Evolutionary conservation across 2,888 invertebrate species (phyloP).

Genomic region (Eudemis profundana): DNA sequence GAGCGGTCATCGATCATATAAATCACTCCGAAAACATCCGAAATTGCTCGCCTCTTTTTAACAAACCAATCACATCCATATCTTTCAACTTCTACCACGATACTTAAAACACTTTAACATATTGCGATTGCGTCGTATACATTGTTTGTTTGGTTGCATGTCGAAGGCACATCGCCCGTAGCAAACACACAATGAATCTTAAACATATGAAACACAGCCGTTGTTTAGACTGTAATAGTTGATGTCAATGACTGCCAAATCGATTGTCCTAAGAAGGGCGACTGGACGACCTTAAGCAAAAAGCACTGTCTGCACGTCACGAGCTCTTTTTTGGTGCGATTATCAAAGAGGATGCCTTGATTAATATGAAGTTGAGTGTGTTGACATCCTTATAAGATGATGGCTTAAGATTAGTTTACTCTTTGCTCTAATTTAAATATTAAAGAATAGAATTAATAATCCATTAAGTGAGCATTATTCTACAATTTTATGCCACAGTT

Average conservation of each 20-base stretch:
- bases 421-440: slow-evolving; percentile 12
- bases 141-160: neutral
- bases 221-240: neutral
- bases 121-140: neutral
- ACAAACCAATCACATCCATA: slow-evolving; percentile 39
- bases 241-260: slow-evolving; percentile 42
- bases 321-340: slow-evolving; percentile 26
- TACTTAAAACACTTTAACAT: neutral
- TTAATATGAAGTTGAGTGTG: slow-evolving; percentile 13
- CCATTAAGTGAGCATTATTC: slow-evolving; percentile 26
- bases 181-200: neutral
- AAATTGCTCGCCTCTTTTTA: slow-evolving; percentile 26
- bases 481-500: too few relatives aligned
- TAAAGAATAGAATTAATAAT: neutral
- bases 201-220: neutral
- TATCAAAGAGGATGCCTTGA: slow-evolving; percentile 12
- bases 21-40: slow-evolving; percentile 33
- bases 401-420: neutral
- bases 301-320: slow-evolving; percentile 25
- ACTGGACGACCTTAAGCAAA: slow-evolving; percentile 34
- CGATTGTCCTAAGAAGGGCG: slow-evolving; percentile 42
- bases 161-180: neutral
- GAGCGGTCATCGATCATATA: slow-evolving; percentile 29
- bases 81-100: slow-evolving; percentile 11
- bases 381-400: neutral